A percentile compares a stretch with the other conserved stretches of the same genome.
Evolutionary conservation across 2,113 vertebrate genomes (phyloP).

Genomic region (Protobothrops flavoviridis): DNA sequence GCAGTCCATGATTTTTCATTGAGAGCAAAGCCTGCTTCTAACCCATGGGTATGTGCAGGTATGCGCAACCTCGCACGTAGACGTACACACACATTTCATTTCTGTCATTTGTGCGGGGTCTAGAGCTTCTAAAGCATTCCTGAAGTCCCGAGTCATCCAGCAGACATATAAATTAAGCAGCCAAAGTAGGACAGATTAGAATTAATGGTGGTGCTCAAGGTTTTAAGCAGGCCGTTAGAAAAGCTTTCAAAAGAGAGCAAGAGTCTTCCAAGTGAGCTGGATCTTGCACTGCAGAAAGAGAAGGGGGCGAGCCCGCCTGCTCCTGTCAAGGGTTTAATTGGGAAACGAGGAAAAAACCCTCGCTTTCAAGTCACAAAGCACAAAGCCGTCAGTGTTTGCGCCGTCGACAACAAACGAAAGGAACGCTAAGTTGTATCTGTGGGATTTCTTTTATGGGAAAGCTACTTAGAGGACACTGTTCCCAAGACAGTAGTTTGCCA

Average conservation of each 20-base stretch:
- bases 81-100: constrained; percentile 30
- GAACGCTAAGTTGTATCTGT: constrained; percentile 25
- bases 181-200: constrained; percentile 58
- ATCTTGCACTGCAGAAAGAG: constrained; percentile 24
- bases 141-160: constrained; percentile 55
- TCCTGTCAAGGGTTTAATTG: constrained; percentile 36
- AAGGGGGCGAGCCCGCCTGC: constrained; percentile 30
- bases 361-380: background rate
- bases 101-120: constrained; percentile 51
- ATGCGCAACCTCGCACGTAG: background rate
- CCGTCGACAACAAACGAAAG: constrained; percentile 16
- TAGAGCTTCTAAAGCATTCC: constrained; percentile 60
- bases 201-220: constrained; percentile 55
- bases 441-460: constrained; percentile 9
- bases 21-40: constrained; percentile 12
- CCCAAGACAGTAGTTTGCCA: constrained; percentile 28
- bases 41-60: background rate
- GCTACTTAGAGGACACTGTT: constrained; percentile 1
- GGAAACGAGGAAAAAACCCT: constrained; percentile 23
- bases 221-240: constrained; percentile 33
- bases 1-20: constrained; percentile 25
- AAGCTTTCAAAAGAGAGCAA: constrained; percentile 27
- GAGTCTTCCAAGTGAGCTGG: constrained; percentile 19
- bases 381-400: background rate
- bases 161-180: constrained; percentile 49